These are phyloP conservation scores for Engystomops pustulosus DNA, from an alignment of 2,113 vertebrate genomes.

Conservation along the genomic window DNA sequence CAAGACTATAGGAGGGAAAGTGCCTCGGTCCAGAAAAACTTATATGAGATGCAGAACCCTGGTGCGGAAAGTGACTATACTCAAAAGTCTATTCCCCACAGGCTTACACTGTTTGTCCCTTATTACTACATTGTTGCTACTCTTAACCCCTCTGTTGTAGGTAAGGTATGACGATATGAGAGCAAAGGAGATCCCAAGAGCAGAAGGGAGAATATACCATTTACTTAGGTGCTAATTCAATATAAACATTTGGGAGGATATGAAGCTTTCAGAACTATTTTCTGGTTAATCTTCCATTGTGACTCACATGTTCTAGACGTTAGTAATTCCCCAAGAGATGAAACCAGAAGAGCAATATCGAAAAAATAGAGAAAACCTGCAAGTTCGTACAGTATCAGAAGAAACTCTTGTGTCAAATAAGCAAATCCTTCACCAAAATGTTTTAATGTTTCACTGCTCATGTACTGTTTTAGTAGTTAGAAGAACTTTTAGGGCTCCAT, in stretches of 20 bases:
- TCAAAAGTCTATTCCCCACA: not conserved
- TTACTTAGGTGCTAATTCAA: not conserved
- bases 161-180: constrained; percentile 15
- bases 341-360: not conserved
- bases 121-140: too few species aligned
- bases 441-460: not conserved
- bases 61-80: too few species aligned
- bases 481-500: too few species aligned
- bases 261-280: constrained; percentile 14
- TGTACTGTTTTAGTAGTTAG: too few species aligned
- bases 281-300: constrained; percentile 38
- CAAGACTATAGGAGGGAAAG: too few species aligned
- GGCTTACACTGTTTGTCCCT: too few species aligned
- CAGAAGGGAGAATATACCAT: not conserved
- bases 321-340: constrained; percentile 33
- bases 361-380: too few species aligned
- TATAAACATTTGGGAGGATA: constrained; percentile 32
- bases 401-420: too few species aligned
- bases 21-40: too few species aligned
- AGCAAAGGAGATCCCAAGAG: constrained; percentile 23
- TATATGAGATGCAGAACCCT: too few species aligned
- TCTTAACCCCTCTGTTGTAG: not conserved
- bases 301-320: constrained; percentile 38
- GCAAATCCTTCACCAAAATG: not conserved
- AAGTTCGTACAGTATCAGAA: too few species aligned